Evolutionary conservation across 2,797 vertebrate genomes (phyloP), one percentile per base, ranked within the genome.

Genomic region (Sitta carolinensis): DNA sequence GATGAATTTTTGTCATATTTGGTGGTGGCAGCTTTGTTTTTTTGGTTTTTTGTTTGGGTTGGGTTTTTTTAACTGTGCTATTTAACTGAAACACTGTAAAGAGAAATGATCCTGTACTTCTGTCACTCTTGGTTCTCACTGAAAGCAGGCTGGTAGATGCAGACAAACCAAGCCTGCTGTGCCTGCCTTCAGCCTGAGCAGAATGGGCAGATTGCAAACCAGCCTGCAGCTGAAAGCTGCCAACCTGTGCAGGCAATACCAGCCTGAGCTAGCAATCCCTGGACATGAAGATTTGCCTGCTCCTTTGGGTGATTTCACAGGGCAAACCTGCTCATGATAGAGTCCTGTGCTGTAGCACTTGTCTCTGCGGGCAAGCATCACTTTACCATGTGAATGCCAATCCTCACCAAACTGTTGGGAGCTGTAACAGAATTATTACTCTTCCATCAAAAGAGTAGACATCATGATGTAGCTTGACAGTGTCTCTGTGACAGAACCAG

Each of bases 251-350:
- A 10, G 47, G 16, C 7, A 12, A 8, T 45, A 32, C 22, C 61
- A 77, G 13, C 27, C 38, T 68, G 30, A 69, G 63, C 22, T 16
- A 5, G 13, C 8, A 54, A 68, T 8, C 11, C 19, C 30, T 42
- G 62, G 43, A 48, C 22, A 16, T 11, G 58, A 52, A 25, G 30
- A 50, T 63, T 68, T 90, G 13, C 47, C n/a, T 68, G 2, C 16
- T 64, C 25, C 11, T 30, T 59, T 85, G 32, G 12, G 34, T 64
- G 34, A 51, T 66, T 64, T 78, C 51, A 69, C 64, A 23, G 25
- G 7, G 5, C 9, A 47, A 70, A 17, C 8, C 7, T 29, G 26
- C 5, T 55, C 32, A 23, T 0, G 0, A 5, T 5, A 23, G 10
- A 51, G 6, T 18, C 16, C 14, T 74, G 5, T 32, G 48, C 50